A percentile compares a stretch with the other conserved stretches of the same genome.
phyloP scores from a whole-genome alignment of 1,140 invertebrate genomes.

The Drosophila pseudoobscura region DNA sequence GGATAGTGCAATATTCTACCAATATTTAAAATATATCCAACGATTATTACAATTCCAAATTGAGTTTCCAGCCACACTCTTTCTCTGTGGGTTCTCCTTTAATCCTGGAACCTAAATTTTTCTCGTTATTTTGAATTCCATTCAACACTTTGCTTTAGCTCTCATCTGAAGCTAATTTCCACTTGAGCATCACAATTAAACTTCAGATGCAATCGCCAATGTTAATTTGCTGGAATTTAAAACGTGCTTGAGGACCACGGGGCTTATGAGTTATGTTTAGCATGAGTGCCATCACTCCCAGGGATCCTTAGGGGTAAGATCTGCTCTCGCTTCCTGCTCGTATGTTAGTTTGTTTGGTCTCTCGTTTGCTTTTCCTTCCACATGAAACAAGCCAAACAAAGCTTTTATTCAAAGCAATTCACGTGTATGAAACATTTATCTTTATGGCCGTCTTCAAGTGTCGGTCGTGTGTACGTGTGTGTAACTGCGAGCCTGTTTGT shows the following conservation, averaged over 20 bases:
- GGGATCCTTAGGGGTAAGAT: background rate
- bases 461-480: conserved; percentile 38
- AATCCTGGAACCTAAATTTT: too few species aligned
- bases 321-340: background rate
- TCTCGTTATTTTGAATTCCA: background rate
- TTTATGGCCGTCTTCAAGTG: conserved; percentile 78
- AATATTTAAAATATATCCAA: too few species aligned
- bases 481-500: too few species aligned
- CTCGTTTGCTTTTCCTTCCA: conserved; percentile 40
- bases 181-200: conserved; percentile 11
- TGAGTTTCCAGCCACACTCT: too few species aligned
- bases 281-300: too few species aligned
- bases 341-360: conserved; percentile 41
- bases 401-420: conserved; percentile 80
- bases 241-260: conserved; percentile 38
- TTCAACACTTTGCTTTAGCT: conserved; percentile 22
- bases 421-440: conserved; percentile 82
- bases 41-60: too few species aligned
- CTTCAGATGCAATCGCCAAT: conserved; percentile 48
- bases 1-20: too few species aligned
- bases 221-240: conserved; percentile 52
- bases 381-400: conserved; percentile 69
- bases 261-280: conserved; percentile 67
- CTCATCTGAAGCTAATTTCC: conserved; percentile 33
- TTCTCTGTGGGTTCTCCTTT: too few species aligned